Conservation (phyloP, 1,140 invertebrate species). For the Bombyx mandarina region DNA sequence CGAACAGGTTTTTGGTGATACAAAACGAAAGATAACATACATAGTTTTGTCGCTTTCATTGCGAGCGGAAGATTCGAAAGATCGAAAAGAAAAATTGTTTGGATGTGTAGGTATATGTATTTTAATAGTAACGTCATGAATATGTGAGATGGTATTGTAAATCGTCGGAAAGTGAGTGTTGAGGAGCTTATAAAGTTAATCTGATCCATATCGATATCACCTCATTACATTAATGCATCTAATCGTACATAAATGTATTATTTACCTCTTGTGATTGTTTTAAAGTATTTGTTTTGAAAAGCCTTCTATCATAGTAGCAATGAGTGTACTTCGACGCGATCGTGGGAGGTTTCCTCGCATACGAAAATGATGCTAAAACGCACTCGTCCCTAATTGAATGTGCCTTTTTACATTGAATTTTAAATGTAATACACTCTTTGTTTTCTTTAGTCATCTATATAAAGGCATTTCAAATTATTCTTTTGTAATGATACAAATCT, state of each 20-base stretch:
- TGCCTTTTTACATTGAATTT: constrained; percentile 44
- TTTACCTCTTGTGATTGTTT: no score
- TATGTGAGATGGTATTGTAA: no score
- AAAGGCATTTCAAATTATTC: constrained; percentile 30
- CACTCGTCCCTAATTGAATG: constrained; percentile 42
- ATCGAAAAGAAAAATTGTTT: no score
- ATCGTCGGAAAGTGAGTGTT: no score
- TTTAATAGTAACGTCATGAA: no score
- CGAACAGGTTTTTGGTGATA: background rate
- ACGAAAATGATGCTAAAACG: constrained; percentile 39
- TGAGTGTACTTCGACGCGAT: constrained; percentile 15
- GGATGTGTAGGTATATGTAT: no score
- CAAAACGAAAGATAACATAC: background rate
- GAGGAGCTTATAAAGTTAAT: no score
- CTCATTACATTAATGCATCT: no score
- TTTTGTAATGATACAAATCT: constrained; percentile 25
- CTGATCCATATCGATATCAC: no score
- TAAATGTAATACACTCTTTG: constrained; percentile 52
- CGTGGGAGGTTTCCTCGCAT: constrained; percentile 19
- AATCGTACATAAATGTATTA: no score
- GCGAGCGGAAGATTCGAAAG: background rate
- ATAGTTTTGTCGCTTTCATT: constrained; percentile 1
- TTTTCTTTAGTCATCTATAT: constrained; percentile 31
- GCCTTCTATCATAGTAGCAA: no score
- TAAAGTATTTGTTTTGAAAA: no score